Base-by-base conservation (phyloP, 1,140 invertebrate species). In the Atta texana region DNA sequence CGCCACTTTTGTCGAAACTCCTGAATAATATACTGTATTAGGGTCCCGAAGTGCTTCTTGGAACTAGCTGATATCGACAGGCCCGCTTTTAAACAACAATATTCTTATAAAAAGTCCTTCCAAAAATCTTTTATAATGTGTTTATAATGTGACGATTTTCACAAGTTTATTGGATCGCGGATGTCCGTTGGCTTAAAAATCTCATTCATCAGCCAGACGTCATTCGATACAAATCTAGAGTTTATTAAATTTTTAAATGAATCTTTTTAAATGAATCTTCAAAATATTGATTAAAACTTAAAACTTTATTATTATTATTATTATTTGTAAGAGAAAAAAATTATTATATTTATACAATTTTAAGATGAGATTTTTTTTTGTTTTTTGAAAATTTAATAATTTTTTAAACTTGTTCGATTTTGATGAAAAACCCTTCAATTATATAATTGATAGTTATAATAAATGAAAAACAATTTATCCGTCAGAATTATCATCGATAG, bases 11-110 rank as follows among this genome's bases (percentile, higher is more conserved):
- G 59, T 57, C 64, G 57, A 39, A 57, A 39, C 39, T 72, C 39
- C 24, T 87, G 85, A 81, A 88, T 88, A 87, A 87, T 88, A 76
- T 59, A 88, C 55, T 12, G 39, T 59, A 53, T 64, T 53, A 82
- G 34, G 44, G 51, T 64, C 18, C 55, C 28, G n/a, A 88, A 88
- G 51, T 59, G 51, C 53, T 66, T 18, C 39, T 80, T 63, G 18
- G 18, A 75, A 51, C 59, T 31, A 55, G 80, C 75, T 80, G 39
- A 68, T 39, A 51, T 74, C 31, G 71, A 34, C 68, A 55, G 12
- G 44, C 10, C 18, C 21, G 64, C 28, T 77, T 77, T 55, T 69
- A 89, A 76, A n/a, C 24, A 31, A 86, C 69, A 76, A 89, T 89
- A 57, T 72, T 72, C 49, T 88, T 63, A 51, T 51, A 21, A 81